These are phyloP conservation scores for Dinomys branickii DNA, from an alignment of 2,113 vertebrate genomes.

Conservation along the genomic window DNA sequence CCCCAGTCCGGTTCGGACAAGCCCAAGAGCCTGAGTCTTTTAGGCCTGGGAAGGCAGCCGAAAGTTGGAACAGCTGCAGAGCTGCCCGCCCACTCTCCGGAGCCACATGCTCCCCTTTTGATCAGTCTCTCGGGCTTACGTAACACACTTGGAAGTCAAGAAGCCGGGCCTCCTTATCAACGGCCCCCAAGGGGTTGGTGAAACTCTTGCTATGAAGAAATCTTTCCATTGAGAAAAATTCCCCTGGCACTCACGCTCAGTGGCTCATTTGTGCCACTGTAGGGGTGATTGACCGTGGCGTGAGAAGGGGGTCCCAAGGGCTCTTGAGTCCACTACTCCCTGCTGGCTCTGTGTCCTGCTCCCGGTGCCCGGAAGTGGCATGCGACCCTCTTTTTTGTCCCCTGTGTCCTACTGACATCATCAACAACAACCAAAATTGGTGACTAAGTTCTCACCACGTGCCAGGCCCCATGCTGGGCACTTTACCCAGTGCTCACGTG, in stretches of 20 bases:
- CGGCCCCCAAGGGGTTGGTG: constrained; percentile 53
- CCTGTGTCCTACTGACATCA: neutral
- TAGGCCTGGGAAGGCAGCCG: neutral
- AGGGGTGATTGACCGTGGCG: neutral
- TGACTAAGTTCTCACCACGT: fast-evolving
- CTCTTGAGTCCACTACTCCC: neutral
- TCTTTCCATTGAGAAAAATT: constrained; percentile 63
- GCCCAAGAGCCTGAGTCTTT: neutral
- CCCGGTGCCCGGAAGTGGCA: neutral
- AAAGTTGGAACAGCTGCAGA: constrained; percentile 79
- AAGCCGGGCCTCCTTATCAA: constrained; percentile 64
- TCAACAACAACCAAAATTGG: neutral
- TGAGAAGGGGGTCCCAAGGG: neutral
- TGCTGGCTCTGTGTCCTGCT: neutral
- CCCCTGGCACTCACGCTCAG: neutral
- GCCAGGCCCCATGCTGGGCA: neutral
- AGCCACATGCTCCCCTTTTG: neutral
- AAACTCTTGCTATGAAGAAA: constrained; percentile 58
- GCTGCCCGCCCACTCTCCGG: constrained; percentile 41
- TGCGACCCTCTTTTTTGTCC: neutral
- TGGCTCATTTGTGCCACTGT: neutral
- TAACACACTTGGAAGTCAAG: constrained; percentile 76
- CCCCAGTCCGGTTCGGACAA: constrained; percentile 14
- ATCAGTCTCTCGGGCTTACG: constrained; percentile 65
- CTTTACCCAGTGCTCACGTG: neutral